Evolutionary conservation across 2,797 vertebrate genomes (phyloP), one percentile per base, ranked within the genome.

Genomic region (Manis pentadactyla): DNA sequence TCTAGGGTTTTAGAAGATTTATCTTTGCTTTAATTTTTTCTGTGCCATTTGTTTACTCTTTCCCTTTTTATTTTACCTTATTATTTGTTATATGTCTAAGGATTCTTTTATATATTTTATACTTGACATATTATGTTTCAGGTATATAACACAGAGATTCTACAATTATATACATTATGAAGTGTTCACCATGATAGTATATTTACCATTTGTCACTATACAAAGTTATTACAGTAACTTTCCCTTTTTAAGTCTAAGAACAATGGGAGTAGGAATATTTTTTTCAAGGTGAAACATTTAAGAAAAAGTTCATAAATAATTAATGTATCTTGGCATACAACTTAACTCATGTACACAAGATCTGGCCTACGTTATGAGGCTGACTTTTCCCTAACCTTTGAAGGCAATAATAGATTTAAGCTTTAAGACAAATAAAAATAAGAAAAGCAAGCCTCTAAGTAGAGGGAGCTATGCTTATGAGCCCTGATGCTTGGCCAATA

Each of bases 241-340:
- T 42, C 42, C 42, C 27, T 78, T 73, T 87, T 89, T 51, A 49
- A 88, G 69, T 90, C 29, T 91, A 78, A 82, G 10, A 87, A 85
- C 7, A 77, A 49, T 79, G 13, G 25, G 4, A 68, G 39, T 87
- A 95, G 57, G 91, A 86, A 85, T 66, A 27, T 77, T 71, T 75
- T 87, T 93, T 88, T 19, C 71, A 55, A 86, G 92, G 55, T 42
- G 29, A 96, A 84, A 18, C 53, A 87, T 61, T 94, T 90, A 17
- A 39, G 77, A 96, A 84, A 63, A 71, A 61, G 25, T 96, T 94
- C 68, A 88, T 79, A 82, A 92, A 91, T 97, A 94, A 82, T 94
- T 78, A 94, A 87, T 46, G 3, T 15, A 83, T 18, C 31, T 95
- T 97, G 88, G 55, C 27, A 73, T 42, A 97, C 31, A 89, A 64